Percentiles rank a stretch among this genome's conserved stretches.
Conservation (phyloP, 2,113 vertebrate species). For the Peromyscus polionotus region DNA sequence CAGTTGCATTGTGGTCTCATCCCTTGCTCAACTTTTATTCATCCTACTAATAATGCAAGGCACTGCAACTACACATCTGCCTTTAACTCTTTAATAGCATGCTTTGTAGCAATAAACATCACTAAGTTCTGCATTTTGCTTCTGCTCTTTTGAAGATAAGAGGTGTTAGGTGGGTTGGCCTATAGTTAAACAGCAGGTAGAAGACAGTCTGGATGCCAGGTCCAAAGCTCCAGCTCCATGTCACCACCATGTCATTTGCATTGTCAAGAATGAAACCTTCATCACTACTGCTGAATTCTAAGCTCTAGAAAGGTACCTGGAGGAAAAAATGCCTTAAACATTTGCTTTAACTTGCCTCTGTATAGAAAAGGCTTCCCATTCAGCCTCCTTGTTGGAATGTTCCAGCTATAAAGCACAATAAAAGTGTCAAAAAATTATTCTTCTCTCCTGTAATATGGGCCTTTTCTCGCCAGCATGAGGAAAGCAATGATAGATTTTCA, state of each 20-base stretch:
- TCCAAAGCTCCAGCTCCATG: neutral
- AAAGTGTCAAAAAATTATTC: constrained; percentile 70
- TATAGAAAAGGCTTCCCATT: neutral
- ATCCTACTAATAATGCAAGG: neutral
- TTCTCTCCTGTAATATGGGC: constrained; percentile 40
- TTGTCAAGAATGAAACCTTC: neutral
- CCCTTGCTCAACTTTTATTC: neutral
- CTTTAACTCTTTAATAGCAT: neutral
- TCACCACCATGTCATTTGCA: neutral
- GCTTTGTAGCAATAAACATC: neutral
- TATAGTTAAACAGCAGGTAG: neutral
- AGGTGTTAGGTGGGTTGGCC: neutral
- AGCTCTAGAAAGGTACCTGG: neutral
- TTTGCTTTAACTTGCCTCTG: constrained; percentile 20
- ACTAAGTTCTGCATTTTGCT: neutral
- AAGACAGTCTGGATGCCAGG: neutral
- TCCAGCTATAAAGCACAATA: constrained; percentile 59
- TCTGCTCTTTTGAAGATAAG: neutral
- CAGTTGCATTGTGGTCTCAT: neutral
- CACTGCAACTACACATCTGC: neutral
- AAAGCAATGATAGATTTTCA: constrained; percentile 73
- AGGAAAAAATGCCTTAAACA: constrained; percentile 20
- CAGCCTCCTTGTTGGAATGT: neutral
- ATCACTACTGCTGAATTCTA: neutral
- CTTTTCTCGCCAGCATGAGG: constrained; percentile 23